A percentile compares a stretch with the other conserved stretches of the same genome.
phyloP scores from a whole-genome alignment of 2,797 vertebrate species.

The Enteromius anoplus region DNA sequence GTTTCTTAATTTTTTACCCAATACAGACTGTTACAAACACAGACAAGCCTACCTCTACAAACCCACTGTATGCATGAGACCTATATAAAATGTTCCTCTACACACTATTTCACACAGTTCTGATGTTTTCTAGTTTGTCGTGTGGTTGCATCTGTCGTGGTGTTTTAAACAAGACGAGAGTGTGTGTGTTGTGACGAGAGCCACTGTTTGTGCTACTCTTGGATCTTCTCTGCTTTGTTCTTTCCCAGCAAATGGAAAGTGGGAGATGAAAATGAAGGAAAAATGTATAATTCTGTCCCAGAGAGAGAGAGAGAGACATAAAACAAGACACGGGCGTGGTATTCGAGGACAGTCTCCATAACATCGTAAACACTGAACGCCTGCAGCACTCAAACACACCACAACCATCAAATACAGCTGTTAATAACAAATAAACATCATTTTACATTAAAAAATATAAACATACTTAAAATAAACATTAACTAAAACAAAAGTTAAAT shows the following conservation, averaged over 20 bases:
- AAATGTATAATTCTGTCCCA: neutral
- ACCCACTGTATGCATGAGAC: neutral
- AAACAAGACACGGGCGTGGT: constrained; percentile 36
- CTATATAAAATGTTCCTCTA: neutral
- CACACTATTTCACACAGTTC: neutral
- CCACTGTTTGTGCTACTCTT: no score
- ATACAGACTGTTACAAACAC: neutral
- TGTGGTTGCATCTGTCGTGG: constrained; percentile 37
- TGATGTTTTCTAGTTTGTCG: constrained; percentile 7
- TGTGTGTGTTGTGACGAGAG: no score
- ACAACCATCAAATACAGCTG: neutral
- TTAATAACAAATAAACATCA: neutral
- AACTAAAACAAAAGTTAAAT: no score
- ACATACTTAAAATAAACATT: no score
- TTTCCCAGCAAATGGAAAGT: constrained; percentile 48
- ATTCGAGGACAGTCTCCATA: constrained; percentile 38
- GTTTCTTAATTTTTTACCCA: neutral
- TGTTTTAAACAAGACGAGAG: constrained; percentile 26
- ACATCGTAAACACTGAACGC: constrained; percentile 30
- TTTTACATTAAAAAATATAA: no score
- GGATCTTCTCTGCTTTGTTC: constrained; percentile 59
- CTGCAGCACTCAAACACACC: neutral
- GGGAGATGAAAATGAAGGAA: constrained; percentile 31
- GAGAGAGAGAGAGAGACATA: neutral
- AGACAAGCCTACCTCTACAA: neutral